These are phyloP conservation scores for Odobenus rosmarus DNA, from an alignment of 2,113 vertebrate genomes.

Conservation along the genomic window DNA sequence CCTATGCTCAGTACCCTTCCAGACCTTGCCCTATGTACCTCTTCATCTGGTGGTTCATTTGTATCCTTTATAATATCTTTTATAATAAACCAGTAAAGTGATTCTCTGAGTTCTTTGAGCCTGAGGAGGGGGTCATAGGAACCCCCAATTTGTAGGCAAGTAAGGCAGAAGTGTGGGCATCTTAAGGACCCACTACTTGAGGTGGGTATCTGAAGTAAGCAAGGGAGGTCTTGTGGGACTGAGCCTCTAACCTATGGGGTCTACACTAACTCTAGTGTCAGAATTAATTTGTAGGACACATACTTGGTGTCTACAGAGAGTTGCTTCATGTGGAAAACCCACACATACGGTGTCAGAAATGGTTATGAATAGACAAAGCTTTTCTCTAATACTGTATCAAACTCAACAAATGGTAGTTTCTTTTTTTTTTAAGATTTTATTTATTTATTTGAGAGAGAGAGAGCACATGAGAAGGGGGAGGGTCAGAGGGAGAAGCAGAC, in stretches of 20 bases:
- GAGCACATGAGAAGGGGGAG: too few species aligned
- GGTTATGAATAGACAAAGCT: not conserved
- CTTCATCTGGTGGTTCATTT: not conserved
- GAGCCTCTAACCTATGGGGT: not conserved
- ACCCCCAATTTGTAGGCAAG: not conserved
- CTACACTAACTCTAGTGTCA: not conserved
- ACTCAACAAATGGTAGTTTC: not conserved
- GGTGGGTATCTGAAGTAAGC: not conserved
- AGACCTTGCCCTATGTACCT: not conserved
- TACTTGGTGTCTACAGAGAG: not conserved
- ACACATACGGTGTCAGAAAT: not conserved
- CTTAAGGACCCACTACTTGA: not conserved
- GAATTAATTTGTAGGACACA: not conserved
- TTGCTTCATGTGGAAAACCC: not conserved
- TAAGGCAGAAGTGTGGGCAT: not conserved
- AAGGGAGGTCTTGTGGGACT: not conserved
- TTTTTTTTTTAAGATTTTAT: not conserved
- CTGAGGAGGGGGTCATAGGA: not conserved
- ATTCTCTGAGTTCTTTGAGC: not conserved
- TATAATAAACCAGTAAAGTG: not conserved
- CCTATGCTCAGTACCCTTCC: not conserved
- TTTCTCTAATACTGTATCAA: not conserved
- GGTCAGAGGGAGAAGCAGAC: too few species aligned
- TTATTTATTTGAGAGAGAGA: too few species aligned
- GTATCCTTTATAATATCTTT: not conserved